Percentiles rank a stretch among this genome's conserved stretches.
phyloP scores from a whole-genome alignment of 2,113 vertebrate genomes.

The Theropithecus gelada region DNA sequence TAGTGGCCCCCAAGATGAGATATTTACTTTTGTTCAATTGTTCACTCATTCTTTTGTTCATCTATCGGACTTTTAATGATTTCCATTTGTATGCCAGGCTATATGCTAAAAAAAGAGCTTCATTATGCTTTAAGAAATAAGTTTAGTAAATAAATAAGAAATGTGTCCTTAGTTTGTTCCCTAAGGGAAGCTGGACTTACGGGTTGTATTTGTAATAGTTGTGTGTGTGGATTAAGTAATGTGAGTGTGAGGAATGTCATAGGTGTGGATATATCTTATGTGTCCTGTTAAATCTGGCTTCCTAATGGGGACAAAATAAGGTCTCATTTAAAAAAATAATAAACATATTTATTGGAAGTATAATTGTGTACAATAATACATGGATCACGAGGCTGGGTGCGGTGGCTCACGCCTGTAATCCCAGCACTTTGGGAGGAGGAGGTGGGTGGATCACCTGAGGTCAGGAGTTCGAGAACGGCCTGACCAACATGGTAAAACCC shows the following conservation, averaged over 20 bases:
- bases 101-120: not conserved
- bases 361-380: not conserved
- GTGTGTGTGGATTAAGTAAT: not conserved
- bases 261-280: not conserved
- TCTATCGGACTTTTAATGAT: not conserved
- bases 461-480: too few relatives aligned
- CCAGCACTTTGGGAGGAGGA: too few relatives aligned
- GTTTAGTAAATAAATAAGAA: not conserved
- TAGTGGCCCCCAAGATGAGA: not conserved
- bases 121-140: slow-evolving; percentile 3
- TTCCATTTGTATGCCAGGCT: not conserved
- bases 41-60: not conserved
- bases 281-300: not conserved
- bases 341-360: not conserved
- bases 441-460: too few relatives aligned
- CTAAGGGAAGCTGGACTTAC: not conserved
- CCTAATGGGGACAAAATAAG: not conserved
- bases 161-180: not conserved
- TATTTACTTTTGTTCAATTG: not conserved
- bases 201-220: not conserved
- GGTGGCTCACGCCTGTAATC: too few relatives aligned
- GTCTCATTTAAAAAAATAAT: not conserved
- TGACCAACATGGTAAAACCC: too few relatives aligned
- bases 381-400: not conserved
- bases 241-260: not conserved